These are phyloP conservation scores for Eucera pruinosa DNA, from an alignment of 2,888 invertebrate genomes.

Conservation along the genomic window DNA sequence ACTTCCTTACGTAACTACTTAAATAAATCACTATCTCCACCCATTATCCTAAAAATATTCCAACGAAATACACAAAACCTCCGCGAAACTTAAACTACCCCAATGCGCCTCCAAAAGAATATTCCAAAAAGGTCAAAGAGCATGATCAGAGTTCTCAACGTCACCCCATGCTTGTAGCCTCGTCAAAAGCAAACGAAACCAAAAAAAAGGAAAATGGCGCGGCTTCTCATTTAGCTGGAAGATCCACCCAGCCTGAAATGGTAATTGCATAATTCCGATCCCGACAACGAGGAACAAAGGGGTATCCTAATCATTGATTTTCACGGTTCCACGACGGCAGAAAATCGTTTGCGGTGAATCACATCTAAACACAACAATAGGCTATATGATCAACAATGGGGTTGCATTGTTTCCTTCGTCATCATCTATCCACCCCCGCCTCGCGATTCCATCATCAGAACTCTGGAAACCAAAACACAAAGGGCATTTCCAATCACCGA, in stretches of 20 bases:
- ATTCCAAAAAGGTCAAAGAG: no score
- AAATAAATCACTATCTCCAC: no score
- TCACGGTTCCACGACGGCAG: constrained; percentile 42
- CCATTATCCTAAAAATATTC: no score
- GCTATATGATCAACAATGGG: constrained; percentile 59
- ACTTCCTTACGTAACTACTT: no score
- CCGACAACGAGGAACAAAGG: constrained; percentile 43
- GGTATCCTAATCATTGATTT: constrained; percentile 54
- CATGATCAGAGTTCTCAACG: no score
- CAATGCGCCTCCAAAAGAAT: no score
- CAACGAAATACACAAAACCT: no score
- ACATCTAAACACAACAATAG: constrained; percentile 63
- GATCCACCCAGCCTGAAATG: not conserved
- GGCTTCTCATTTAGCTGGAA: constrained; percentile 16
- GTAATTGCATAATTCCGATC: constrained; percentile 41
- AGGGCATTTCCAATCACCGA: constrained; percentile 65
- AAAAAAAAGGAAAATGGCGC: no score
- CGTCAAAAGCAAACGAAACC: not conserved
- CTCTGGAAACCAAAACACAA: constrained; percentile 57
- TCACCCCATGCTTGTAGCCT: no score
- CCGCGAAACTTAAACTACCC: no score
- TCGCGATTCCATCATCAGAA: constrained; percentile 61
- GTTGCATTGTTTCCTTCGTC: constrained; percentile 57
- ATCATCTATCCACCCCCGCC: constrained; percentile 51
- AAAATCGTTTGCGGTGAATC: constrained; percentile 64